A percentile compares a stretch with the other conserved stretches of the same genome.
phyloP scores from a whole-genome alignment of 2,113 vertebrate genomes.

The Zosterops lateralis region DNA sequence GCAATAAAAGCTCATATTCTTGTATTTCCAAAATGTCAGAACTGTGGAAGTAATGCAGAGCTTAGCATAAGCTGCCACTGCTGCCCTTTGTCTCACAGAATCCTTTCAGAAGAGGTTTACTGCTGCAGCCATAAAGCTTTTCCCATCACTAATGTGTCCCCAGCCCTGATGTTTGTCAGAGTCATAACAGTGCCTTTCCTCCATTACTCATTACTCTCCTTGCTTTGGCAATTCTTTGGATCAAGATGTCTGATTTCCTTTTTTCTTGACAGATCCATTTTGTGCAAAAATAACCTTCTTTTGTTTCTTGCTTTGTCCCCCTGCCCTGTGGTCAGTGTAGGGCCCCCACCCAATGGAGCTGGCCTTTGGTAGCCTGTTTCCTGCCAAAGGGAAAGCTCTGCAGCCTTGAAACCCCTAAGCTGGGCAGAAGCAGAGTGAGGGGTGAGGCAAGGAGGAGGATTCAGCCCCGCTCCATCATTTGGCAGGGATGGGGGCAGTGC shows the following conservation, averaged over 20 bases:
- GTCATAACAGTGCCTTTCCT: not conserved
- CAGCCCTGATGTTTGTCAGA: not conserved
- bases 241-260: not conserved
- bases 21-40: not conserved
- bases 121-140: not conserved
- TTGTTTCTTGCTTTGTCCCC: not conserved
- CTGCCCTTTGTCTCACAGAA: not conserved
- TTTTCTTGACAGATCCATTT: not conserved
- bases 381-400: not conserved
- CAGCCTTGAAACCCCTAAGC: not conserved
- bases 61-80: not conserved
- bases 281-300: not conserved
- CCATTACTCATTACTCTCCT: not conserved
- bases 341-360: not conserved
- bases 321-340: not conserved
- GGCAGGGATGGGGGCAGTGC: not conserved
- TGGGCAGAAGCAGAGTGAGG: not conserved
- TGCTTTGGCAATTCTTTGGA: not conserved
- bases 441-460: not conserved
- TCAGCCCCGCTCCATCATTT: not conserved
- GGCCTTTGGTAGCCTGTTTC: not conserved
- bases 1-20: not conserved
- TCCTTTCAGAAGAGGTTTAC: not conserved
- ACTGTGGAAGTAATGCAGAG: not conserved
- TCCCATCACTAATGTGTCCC: not conserved